Base-by-base conservation (phyloP, 2,797 vertebrate species). In the Erpetoichthys calabaricus region DNA sequence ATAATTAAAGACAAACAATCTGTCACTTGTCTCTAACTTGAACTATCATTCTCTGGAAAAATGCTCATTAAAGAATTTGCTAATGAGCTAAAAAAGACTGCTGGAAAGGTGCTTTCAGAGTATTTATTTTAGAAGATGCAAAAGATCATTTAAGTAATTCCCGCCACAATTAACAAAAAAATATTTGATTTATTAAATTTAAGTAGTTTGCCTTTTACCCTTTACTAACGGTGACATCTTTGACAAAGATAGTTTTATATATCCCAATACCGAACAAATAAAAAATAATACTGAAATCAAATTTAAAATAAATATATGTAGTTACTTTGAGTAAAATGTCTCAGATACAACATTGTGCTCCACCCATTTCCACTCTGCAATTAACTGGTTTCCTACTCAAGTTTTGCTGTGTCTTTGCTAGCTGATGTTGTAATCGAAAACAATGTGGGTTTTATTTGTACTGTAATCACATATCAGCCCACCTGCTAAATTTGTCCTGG, bases 1-100 rank as follows among this genome's bases (percentile, higher is more conserved):
- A 90, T 88, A 77, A 78, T 89, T 86, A 84, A 87, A 79, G 82
- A 81, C 79, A 91, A 91, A 88, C 86, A 91, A 89, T 88, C 83
- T 90, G 84, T 89, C 86, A 87, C 82, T 86, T 85, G 85, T 85
- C 82, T 83, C 83, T 82, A 79, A 78, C 72, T 71, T 80, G 83
- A 83, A 80, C 82, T 81, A 80, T 83, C 82, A 82, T 88, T 87
- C 86, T 86, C 79, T 82, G 80, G 52, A 70, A 71, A 81, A 79
- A 75, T 5, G 64, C 82, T 91, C 77, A 84, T 92, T 91, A 91
- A 90, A 84, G 80, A 86, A 79, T 76, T 80, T 77, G 77, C 70
- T 89, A 91, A 87, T 86, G 86, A 92, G 89, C 79, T 80, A 89
- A 75, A 81, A 86, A 89, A 89, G 83, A 90, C 80, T 76, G 76